Evolutionary conservation across 2,888 invertebrate species (phyloP).

Genomic region (Nomada goodeniana): DNA sequence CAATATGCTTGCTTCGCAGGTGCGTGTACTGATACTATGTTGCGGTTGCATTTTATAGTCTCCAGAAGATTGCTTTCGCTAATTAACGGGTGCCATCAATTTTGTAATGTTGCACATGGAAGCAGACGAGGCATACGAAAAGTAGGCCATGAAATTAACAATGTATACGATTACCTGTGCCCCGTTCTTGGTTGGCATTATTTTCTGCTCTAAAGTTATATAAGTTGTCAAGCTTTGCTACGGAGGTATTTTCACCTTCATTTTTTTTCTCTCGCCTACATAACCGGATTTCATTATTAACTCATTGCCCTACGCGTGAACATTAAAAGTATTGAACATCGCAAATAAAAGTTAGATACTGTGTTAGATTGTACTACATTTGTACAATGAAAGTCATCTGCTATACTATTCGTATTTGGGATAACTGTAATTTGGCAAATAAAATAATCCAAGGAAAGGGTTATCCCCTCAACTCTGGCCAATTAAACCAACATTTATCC

Average conservation of each 20-base stretch:
- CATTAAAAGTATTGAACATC: background rate
- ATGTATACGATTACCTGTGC: constrained; percentile 22
- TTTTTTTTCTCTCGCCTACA: background rate
- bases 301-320: background rate
- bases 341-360: background rate
- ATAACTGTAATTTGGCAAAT: too few relatives aligned
- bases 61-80: background rate
- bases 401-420: too few relatives aligned
- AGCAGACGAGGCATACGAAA: background rate
- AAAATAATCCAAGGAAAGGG: too few relatives aligned
- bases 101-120: background rate
- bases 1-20: background rate
- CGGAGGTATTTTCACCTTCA: background rate
- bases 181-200: background rate
- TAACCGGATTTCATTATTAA: background rate
- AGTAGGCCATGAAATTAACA: constrained; percentile 27
- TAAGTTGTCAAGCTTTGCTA: constrained; percentile 19
- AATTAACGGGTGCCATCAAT: constrained; percentile 4
- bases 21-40: background rate
- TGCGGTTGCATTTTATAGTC: too few relatives aligned
- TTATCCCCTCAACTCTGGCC: too few relatives aligned
- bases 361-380: background rate
- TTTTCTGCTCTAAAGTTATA: background rate
- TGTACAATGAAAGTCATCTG: background rate
- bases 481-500: too few relatives aligned